phyloP scores from a whole-genome alignment of 2,797 vertebrate species.

The Sebastes diaconus region DNA sequence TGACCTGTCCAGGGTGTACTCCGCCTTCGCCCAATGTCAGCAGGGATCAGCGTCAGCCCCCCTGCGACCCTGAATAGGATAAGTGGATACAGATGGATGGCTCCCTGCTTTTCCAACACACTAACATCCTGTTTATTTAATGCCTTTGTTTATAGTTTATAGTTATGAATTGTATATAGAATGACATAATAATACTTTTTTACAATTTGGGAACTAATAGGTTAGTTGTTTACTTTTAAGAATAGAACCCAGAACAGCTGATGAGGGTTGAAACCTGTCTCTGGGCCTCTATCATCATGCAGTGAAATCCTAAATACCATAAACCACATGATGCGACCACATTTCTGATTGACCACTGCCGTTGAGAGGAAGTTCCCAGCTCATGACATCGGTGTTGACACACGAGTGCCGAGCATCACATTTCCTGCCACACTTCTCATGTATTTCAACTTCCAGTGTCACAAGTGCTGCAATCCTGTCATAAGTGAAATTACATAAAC shows the following conservation, averaged over 20 bases:
- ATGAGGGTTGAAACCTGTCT: neutral
- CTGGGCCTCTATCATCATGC: neutral
- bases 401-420: conserved; percentile 44
- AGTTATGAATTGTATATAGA: neutral
- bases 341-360: neutral
- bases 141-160: neutral
- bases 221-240: neutral
- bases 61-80: too few relatives aligned
- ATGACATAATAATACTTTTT: neutral
- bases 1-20: too few relatives aligned
- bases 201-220: neutral
- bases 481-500: neutral
- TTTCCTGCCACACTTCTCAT: conserved; percentile 63
- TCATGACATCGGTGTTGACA: conserved; percentile 66
- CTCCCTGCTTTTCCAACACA: neutral
- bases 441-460: conserved; percentile 61
- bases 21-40: too few relatives aligned
- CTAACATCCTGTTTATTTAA: neutral
- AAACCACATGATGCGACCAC: neutral
- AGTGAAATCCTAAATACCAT: neutral
- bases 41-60: too few relatives aligned
- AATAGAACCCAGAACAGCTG: neutral
- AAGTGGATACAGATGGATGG: too few relatives aligned
- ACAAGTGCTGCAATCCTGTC: conserved; percentile 36
- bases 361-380: conserved; percentile 61